Evolutionary conservation across 2,113 vertebrate species (phyloP).

Genomic region (Mohoua ochrocephala): DNA sequence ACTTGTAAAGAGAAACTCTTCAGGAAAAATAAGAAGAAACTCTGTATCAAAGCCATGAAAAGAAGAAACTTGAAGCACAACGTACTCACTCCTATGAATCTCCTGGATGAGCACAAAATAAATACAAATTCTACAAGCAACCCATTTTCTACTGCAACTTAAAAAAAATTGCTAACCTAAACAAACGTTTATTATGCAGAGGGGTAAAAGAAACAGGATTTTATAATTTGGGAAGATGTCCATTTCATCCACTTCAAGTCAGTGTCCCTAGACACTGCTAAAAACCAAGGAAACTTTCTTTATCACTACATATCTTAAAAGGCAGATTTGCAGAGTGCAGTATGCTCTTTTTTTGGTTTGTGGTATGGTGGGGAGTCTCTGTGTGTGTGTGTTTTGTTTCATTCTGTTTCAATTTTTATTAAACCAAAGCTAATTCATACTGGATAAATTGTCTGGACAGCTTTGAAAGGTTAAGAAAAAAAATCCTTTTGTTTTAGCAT

Average conservation of each 20-base stretch:
- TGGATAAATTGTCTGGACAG: background rate
- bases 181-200: background rate
- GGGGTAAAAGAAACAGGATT: background rate
- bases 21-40: background rate
- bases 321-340: background rate
- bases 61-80: background rate
- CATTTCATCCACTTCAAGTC: background rate
- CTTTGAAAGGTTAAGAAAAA: constrained; percentile 26
- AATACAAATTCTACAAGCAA: background rate
- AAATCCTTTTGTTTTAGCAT: background rate
- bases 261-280: background rate
- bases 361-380: background rate
- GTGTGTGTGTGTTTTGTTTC: background rate
- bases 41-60: background rate
- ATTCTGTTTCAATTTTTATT: background rate
- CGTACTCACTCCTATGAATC: background rate
- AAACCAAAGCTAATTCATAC: background rate
- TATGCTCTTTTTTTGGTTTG: background rate
- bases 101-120: background rate
- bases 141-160: background rate
- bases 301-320: background rate
- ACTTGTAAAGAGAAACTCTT: background rate
- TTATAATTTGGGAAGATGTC: background rate
- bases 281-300: background rate
- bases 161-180: background rate